phyloP scores from a whole-genome alignment of 2,888 invertebrate genomes.

The Phrixothrix hirtus region DNA sequence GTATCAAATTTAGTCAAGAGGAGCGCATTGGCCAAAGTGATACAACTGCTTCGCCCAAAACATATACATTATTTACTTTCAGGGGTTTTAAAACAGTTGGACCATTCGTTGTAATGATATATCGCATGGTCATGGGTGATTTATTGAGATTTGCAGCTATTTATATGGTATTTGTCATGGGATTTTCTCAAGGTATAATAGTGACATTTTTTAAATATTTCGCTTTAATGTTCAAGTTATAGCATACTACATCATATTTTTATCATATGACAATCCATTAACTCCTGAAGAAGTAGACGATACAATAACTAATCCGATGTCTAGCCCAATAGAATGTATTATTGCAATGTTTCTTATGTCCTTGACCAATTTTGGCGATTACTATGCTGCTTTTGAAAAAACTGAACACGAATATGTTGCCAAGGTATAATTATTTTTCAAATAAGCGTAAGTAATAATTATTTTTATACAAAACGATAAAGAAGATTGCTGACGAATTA shows the following conservation, averaged over 20 bases:
- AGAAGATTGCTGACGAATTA: too few species aligned
- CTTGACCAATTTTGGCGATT: slow-evolving; percentile 93
- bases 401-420: slow-evolving; percentile 88
- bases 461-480: too few species aligned
- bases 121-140: slow-evolving; percentile 97
- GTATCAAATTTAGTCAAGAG: too few species aligned
- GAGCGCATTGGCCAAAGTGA: too few species aligned
- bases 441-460: too few species aligned
- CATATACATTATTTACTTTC: too few species aligned
- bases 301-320: slow-evolving; percentile 82
- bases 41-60: too few species aligned
- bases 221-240: slow-evolving; percentile 39
- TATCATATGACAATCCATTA: slow-evolving; percentile 83
- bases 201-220: slow-evolving; percentile 61
- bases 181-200: slow-evolving; percentile 88
- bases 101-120: slow-evolving; percentile 99
- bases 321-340: slow-evolving; percentile 90
- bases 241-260: slow-evolving; percentile 90
- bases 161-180: slow-evolving; percentile 95
- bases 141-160: slow-evolving; percentile 93
- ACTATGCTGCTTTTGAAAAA: slow-evolving; percentile 86
- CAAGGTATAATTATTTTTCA: too few species aligned
- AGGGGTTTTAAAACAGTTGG: slow-evolving; percentile 98
- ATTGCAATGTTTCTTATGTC: slow-evolving; percentile 99
- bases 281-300: slow-evolving; percentile 84